phyloP scores from a whole-genome alignment of 2,797 vertebrate genomes.

The Chiroxiphia lanceolata region DNA sequence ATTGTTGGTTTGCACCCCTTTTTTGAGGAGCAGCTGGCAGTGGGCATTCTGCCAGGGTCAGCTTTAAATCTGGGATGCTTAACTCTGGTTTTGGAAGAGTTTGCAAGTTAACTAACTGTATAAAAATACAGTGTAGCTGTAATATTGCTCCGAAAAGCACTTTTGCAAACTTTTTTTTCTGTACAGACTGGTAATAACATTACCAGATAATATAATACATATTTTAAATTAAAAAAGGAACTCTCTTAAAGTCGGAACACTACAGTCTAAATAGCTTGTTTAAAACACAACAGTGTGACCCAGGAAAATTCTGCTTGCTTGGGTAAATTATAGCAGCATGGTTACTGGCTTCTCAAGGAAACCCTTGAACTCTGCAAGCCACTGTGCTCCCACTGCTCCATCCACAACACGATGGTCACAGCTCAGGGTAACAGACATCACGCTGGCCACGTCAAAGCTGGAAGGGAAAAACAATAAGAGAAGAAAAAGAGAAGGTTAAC shows the following conservation, averaged over 20 bases:
- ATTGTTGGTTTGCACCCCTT: background rate
- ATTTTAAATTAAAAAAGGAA: slow-evolving; percentile 74
- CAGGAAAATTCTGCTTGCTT: slow-evolving; percentile 30
- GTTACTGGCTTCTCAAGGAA: slow-evolving; percentile 93
- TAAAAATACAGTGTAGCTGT: slow-evolving; percentile 56
- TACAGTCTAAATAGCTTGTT: slow-evolving; percentile 75
- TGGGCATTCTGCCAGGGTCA: background rate
- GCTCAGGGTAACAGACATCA: slow-evolving; percentile 97
- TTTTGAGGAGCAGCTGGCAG: background rate
- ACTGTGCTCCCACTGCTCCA: slow-evolving; percentile 95
- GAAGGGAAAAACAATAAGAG: background rate
- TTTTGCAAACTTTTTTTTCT: slow-evolving; percentile 72
- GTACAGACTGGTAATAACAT: slow-evolving; percentile 73
- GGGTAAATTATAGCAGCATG: slow-evolving; percentile 88
- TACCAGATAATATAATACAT: slow-evolving; percentile 72
- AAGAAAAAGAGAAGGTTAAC: background rate
- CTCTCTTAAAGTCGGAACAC: slow-evolving; percentile 67
- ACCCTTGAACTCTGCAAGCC: slow-evolving; percentile 95
- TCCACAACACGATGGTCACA: slow-evolving; percentile 97
- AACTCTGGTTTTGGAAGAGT: slow-evolving; percentile 47
- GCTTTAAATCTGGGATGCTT: slow-evolving; percentile 25
- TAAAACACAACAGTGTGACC: slow-evolving; percentile 68
- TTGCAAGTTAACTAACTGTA: slow-evolving; percentile 60
- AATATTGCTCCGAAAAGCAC: slow-evolving; percentile 64
- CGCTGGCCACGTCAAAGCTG: slow-evolving; percentile 91